Evolutionary conservation across 2,888 invertebrate genomes (phyloP).

Genomic region (Rhynchonema sp.): DNA sequence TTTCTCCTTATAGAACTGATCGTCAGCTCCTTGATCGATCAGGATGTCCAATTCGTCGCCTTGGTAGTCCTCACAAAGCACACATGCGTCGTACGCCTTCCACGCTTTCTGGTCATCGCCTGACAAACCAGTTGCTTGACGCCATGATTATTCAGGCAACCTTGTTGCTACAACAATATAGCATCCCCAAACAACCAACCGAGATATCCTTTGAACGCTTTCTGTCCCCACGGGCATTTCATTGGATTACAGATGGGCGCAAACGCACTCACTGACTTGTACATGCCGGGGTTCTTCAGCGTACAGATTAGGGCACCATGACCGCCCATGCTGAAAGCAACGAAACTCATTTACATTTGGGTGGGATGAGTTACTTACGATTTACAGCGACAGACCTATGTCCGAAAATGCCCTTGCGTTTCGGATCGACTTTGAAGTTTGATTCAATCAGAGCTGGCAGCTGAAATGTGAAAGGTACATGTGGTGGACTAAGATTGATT

Average conservation of each 20-base stretch:
- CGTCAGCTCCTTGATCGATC: slow-evolving; percentile 49
- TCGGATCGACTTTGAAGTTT: slow-evolving; percentile 45
- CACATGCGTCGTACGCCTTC: slow-evolving; percentile 64
- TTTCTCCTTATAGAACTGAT: slow-evolving; percentile 10
- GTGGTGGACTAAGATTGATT: background rate
- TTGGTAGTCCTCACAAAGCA: slow-evolving; percentile 55
- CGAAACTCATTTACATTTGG: no score
- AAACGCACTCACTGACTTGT: slow-evolving; percentile 65
- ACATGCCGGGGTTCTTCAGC: slow-evolving; percentile 69
- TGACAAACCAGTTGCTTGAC: no score
- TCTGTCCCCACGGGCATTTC: slow-evolving; percentile 62
- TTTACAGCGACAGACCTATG: slow-evolving; percentile 12
- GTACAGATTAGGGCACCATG: slow-evolving; percentile 64
- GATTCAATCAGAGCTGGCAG: slow-evolving; percentile 51
- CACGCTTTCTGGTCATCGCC: slow-evolving; percentile 40
- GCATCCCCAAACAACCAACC: background rate
- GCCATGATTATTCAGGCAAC: no score
- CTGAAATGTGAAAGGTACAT: slow-evolving; percentile 20
- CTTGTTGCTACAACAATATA: no score
- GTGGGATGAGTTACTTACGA: no score
- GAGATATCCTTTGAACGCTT: slow-evolving; percentile 44
- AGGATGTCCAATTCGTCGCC: slow-evolving; percentile 63
- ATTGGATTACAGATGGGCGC: slow-evolving; percentile 78
- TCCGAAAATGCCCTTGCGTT: slow-evolving; percentile 16
- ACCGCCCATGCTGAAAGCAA: slow-evolving; percentile 71